Percentiles rank a stretch among this genome's conserved stretches.
Conservation (phyloP, 2,113 vertebrate species). For the Gnathonemus longibarbis region DNA sequence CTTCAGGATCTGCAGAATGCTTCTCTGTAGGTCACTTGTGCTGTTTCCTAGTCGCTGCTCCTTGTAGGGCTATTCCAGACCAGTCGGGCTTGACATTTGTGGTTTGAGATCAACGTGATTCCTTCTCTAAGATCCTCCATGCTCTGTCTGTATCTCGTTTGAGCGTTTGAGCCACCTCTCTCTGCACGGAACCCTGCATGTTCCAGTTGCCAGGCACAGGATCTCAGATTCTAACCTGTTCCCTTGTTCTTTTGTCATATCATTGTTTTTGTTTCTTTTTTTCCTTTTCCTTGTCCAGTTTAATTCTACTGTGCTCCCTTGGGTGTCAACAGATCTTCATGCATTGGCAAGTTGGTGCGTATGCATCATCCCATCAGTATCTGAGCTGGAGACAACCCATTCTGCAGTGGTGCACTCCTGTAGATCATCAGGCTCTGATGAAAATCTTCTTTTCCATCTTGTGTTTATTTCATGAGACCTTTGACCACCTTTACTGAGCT, state of each 20-base stretch:
- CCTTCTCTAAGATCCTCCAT: not conserved
- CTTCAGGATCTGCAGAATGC: too few species aligned
- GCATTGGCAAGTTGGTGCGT: conserved; percentile 8
- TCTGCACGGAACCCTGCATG: too few species aligned
- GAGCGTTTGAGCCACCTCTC: too few species aligned
- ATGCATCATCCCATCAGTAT: too few species aligned
- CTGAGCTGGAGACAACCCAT: conserved; percentile 12
- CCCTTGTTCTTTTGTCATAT: not conserved
- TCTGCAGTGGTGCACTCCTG: conserved; percentile 11
- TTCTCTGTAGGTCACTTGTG: too few species aligned
- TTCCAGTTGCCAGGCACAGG: too few species aligned
- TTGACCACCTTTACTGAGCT: conserved; percentile 24
- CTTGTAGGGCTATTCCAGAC: not conserved
- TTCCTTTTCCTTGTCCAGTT: not conserved
- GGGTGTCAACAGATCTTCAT: conserved; percentile 8
- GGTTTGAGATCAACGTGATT: not conserved
- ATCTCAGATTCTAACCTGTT: too few species aligned
- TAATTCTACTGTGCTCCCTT: not conserved
- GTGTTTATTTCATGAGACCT: conserved; percentile 27
- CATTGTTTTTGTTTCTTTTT: not conserved
- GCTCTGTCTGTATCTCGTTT: too few species aligned
- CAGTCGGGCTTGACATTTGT: not conserved
- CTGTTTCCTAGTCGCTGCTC: not conserved
- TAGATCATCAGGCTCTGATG: conserved; percentile 8
- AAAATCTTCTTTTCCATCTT: conserved; percentile 18